Evolutionary conservation across 2,888 invertebrate genomes (phyloP).

Genomic region (Drosophila affinis): DNA sequence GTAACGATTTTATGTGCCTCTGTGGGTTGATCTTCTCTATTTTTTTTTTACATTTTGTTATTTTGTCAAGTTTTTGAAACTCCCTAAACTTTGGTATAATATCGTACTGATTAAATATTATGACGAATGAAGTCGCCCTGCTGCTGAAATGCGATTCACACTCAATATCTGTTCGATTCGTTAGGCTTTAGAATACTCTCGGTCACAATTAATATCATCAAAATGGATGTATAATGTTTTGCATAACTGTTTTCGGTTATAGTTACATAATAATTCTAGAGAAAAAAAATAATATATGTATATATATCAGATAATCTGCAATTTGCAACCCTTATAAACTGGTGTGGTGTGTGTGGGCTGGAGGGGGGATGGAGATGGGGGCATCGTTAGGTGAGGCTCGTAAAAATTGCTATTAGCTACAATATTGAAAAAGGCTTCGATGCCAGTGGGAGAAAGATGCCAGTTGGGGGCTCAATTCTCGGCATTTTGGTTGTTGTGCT

Average conservation of each 20-base stretch:
- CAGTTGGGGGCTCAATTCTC: not conserved
- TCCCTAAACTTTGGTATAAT: constrained; percentile 65
- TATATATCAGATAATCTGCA: not conserved
- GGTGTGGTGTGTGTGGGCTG: no score
- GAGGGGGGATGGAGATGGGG: not conserved
- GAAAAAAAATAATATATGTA: not conserved
- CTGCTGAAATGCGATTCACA: constrained; percentile 20
- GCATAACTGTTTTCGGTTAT: not conserved
- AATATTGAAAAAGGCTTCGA: constrained; percentile 33
- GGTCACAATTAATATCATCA: not conserved
- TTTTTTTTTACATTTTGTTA: constrained; percentile 24
- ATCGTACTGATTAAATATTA: constrained; percentile 26
- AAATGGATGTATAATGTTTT: not conserved
- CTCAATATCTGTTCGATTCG: constrained; percentile 24
- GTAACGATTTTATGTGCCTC: constrained; percentile 37
- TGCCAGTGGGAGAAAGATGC: constrained; percentile 8
- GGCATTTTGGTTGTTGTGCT: constrained; percentile 2
- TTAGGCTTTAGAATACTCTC: constrained; percentile 20
- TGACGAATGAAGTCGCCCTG: constrained; percentile 11
- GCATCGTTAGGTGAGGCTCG: not conserved
- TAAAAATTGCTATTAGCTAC: constrained; percentile 11
- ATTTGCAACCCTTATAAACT: not conserved
- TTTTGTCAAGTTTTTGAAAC: constrained; percentile 50
- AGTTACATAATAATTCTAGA: not conserved
- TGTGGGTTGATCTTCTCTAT: constrained; percentile 28